Conservation (phyloP, 2,113 vertebrate species). For the Tupaia tana region DNA sequence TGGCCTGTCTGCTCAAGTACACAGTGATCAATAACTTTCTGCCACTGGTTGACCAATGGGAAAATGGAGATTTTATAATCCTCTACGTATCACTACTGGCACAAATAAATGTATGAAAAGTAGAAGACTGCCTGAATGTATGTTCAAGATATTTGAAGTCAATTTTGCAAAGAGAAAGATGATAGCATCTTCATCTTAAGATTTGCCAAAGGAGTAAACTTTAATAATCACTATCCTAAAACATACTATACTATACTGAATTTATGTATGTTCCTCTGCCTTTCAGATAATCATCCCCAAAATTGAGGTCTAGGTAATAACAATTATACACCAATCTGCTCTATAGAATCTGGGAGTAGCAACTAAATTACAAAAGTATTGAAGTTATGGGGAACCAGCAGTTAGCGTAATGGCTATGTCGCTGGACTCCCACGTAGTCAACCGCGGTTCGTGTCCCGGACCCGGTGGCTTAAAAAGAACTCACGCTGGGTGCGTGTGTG, state of each 20-base stretch:
- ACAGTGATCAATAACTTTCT: neutral
- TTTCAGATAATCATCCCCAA: neutral
- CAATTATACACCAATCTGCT: neutral
- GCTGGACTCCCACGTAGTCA: too few species aligned
- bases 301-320: neutral
- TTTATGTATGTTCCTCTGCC: neutral
- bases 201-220: neutral
- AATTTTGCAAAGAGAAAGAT: slow-evolving; percentile 17
- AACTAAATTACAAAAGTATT: neutral
- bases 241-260: neutral
- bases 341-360: neutral
- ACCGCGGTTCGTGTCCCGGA: too few species aligned
- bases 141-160: slow-evolving; percentile 13
- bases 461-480: too few species aligned
- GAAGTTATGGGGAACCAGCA: too few species aligned
- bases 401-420: too few species aligned
- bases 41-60: neutral
- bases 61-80: neutral
- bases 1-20: neutral
- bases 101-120: neutral
- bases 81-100: neutral
- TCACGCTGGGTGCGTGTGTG: too few species aligned
- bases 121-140: neutral
- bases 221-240: neutral
- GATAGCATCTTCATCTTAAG: neutral